phyloP scores from a whole-genome alignment of 2,797 vertebrate genomes.

The Catharus ustulatus region DNA sequence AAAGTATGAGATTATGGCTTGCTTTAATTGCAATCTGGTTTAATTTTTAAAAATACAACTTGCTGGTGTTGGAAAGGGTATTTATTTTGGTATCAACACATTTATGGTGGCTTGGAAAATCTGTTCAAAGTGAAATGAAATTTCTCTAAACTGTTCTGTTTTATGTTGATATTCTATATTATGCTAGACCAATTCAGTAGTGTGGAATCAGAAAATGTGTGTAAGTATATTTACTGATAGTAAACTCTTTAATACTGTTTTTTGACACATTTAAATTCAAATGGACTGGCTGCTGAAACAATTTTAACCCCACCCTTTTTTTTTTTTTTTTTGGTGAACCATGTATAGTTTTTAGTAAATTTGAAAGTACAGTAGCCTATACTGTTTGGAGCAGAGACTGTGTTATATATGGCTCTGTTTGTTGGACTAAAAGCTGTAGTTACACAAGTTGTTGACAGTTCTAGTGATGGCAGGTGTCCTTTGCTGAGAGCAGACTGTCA shows the following conservation, averaged over 20 bases:
- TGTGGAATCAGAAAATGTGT: constrained; percentile 27
- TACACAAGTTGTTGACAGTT: not conserved
- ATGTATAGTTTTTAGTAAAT: not conserved
- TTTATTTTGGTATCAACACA: constrained; percentile 13
- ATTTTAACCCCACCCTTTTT: not conserved
- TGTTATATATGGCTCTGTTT: not conserved
- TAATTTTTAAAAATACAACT: constrained; percentile 17
- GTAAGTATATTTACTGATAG: constrained; percentile 27
- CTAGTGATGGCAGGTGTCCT: not conserved
- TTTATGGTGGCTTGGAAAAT: constrained; percentile 4
- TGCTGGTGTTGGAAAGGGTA: not conserved
- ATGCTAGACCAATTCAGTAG: not conserved
- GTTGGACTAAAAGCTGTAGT: not conserved
- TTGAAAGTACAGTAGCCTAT: not conserved
- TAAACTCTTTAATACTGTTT: constrained; percentile 37
- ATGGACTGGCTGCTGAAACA: not conserved
- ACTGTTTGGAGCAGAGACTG: not conserved
- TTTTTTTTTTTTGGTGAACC: not conserved
- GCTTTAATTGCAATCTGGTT: constrained; percentile 45
- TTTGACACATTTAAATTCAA: not conserved
- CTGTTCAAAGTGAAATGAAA: not conserved
- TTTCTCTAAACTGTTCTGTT: not conserved
- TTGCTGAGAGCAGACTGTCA: not conserved
- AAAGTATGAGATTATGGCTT: not conserved
- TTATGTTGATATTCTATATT: constrained; percentile 16